Base-by-base conservation (phyloP, 2,113 vertebrate species). In the Deroptyus accipitrinus region DNA sequence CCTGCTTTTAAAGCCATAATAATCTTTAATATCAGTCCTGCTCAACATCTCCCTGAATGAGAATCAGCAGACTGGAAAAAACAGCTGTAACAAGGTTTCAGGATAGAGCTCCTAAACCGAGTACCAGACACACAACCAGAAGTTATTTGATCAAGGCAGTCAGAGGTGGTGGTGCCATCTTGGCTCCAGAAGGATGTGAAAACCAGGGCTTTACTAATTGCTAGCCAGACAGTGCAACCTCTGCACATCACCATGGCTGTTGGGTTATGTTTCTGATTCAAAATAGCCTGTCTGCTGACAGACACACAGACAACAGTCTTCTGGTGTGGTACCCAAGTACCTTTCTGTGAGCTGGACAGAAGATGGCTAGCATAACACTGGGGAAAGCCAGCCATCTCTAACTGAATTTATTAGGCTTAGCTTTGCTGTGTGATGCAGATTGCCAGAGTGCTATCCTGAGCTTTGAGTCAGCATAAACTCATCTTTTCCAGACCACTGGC, bases 391-490 rank as follows among this genome's bases (percentile, higher is more conserved):
- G 4, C n/a, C 37, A 5, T 18, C 41, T 42, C 80, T 70, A 69
- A 83, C 22, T 17, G 12, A 4, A 24, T n/a, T 28, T 61, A 24
- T 39, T 35, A 67, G 68, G 41, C 49, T 93, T 57, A 44, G 54
- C 68, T 90, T 74, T 83, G 49, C 41, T 80, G 41, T 35, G 49
- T 55, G 62, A 46, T 73, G 24, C 54, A 72, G 20, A 66, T 39
- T 42, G 13, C 48, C n/a, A 4, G 46, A 30, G 35, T 8, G 1
- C 30, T 20, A 5, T 0, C 0, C 46, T 76, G 57, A 83, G 48
- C 39, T 62, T 59, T 2, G 2, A 18, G 1, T 19, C 9, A 5
- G 18, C 9, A 1, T 31, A 37, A 81, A 30, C 6, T 6, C 7
- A 3, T 31, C 12, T 64, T 80, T 73, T 51, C 37, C 72, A 94